A percentile compares a stretch with the other conserved stretches of the same genome.
Conservation (phyloP, 2,113 vertebrate species). For the Rutilus rutilus region DNA sequence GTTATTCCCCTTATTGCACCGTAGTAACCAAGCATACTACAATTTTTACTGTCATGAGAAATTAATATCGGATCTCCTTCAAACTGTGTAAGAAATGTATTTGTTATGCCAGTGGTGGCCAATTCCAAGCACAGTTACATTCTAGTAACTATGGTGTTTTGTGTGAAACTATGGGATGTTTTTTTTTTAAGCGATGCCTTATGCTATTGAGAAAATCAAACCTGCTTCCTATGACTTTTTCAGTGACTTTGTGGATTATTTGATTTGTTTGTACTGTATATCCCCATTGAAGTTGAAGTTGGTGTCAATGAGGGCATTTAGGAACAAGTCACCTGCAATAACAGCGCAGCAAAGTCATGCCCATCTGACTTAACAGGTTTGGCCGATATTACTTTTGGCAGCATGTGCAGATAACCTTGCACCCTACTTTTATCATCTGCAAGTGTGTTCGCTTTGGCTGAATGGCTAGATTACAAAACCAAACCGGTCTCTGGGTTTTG, state of each 20-base stretch:
- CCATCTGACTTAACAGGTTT: conserved; percentile 35
- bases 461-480: neutral
- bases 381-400: neutral
- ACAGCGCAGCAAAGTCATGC: conserved; percentile 13
- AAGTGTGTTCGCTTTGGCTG: neutral
- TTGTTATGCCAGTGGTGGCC: neutral
- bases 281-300: neutral
- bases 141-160: neutral
- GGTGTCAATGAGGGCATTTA: neutral
- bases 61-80: neutral
- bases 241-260: neutral
- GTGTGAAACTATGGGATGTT: neutral
- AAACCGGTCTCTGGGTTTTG: neutral
- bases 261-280: neutral
- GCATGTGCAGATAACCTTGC: conserved; percentile 20
- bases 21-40: neutral
- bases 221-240: neutral
- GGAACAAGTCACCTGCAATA: neutral
- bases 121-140: too few species aligned
- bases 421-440: neutral
- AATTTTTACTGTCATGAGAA: neutral
- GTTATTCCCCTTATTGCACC: neutral
- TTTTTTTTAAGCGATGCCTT: neutral
- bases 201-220: neutral
- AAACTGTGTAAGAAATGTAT: neutral